Base-by-base conservation (phyloP, 1,140 invertebrate species). In the Camponotus pennsylvanicus region DNA sequence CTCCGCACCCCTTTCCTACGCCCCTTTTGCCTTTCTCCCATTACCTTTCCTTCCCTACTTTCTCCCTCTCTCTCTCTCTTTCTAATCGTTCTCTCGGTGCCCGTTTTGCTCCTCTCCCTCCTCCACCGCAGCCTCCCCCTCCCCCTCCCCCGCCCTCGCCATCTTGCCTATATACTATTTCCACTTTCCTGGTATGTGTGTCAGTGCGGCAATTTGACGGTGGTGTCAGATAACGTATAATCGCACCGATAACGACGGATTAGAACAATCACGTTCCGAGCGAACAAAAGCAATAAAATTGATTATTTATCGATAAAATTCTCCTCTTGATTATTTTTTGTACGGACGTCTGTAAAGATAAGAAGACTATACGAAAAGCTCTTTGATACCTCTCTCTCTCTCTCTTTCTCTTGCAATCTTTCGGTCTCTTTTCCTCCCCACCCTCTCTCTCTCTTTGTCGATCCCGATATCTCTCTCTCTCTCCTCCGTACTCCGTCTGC, bases 201-300 rank as follows among this genome's bases (percentile, higher is more conserved):
- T 83, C 79, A 83, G 79, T 83, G 32, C 79, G 79, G 69, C 69
- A 83, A 75, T 75, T 83, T 83, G 79, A 83, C 79, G 61, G 55
- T 49, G 79, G 69, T 75, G 79, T 75, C 69, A 73, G 79, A 83
- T 73, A 83, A 83, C 57, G 55, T 61, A 34, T 83, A 75, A 75
- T 83, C 55, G 40, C 69, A 37, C 27, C 15, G 45, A 71, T 67
- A 8, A 40, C 64, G 45, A 57, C 55, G 27, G 52, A 82, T 82
- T 45, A 42, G 37, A 61, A 45, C 15, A 32, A 80, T 80, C 69
- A 57, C 59, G 49, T 57, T 80, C 11, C 11, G 37, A 42, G 45
- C 9, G 15, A 6, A 45, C 18, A 15, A 32, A 21, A 32, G 15
- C 34, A 9, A 70, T 34, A 73, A 75, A 61, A 52, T 52, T 15